Base-by-base conservation (phyloP, 2,113 vertebrate genomes). In the Muntiacus muntjak region DNA sequence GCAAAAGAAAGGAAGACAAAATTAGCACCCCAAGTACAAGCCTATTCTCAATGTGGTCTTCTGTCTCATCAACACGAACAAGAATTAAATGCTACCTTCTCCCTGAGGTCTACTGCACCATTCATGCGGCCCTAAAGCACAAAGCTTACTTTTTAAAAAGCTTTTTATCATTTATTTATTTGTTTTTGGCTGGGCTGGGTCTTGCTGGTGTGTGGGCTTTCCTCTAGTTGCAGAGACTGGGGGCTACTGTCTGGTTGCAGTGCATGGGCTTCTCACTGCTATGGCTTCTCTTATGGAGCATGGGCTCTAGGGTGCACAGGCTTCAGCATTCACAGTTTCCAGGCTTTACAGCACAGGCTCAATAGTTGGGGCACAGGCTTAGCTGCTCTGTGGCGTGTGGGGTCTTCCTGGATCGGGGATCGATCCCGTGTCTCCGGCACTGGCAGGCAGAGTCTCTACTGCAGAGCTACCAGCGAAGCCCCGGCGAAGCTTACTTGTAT, bases 1-100 rank as follows among this genome's bases (percentile, higher is more conserved):
- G 98, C 26, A 93, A 97, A 74, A 82, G 52, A 92, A 87, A 96
- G 83, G 81, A 96, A 52, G 62, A 45, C 74, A 88, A 30, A 33
- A 57, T 83, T 26, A 94, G n/a, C 10, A 5, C 30, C 36, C 52
- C 50, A 11, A 28, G 55, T 17, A 71, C 10, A 84, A n/a, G 17
- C 28, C 25, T 79, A 2, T 28, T 74, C 57, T 52, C 40, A 16
- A 10, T 0, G 1, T 0, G 23, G 55, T 45, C 43, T 92, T 67
- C 21, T 54, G 33, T 54, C 71, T 33, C n/a, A 74, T 30, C 57
- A n/a, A n/a, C 1, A 7, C 0, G 21, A 54, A 21, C 40, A 89
- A 86, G 30, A 81, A 86, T 71, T 55, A 86, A 92, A 84, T 8
- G 45, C 26, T 36, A 71, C 36, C 30, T 93, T 92, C 67, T 33